Conservation (phyloP, 2,888 invertebrate genomes). For the Leptopterna dolabrata region DNA sequence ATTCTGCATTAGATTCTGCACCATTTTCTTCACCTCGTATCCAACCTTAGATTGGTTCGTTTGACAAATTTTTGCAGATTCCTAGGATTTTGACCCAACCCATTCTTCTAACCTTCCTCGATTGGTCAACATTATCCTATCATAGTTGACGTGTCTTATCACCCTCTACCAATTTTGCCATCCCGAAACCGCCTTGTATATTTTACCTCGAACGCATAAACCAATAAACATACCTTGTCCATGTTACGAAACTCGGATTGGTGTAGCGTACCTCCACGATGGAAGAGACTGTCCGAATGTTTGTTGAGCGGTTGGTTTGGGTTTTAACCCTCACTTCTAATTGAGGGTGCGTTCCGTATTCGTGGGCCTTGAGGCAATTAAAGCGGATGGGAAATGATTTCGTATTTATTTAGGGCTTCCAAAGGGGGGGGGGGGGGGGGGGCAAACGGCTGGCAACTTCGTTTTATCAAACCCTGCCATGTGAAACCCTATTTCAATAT, state of each 20-base stretch:
- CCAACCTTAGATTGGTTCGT: too few species aligned
- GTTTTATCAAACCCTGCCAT: neutral
- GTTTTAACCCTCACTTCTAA: slow-evolving; percentile 3
- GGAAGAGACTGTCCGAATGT: neutral
- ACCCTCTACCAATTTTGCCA: too few species aligned
- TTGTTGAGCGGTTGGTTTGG: neutral
- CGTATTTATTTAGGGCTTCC: neutral
- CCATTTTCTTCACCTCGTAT: too few species aligned
- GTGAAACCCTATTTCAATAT: neutral
- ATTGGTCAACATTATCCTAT: too few species aligned
- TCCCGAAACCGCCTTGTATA: too few species aligned
- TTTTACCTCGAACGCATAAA: too few species aligned
- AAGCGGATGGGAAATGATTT: neutral
- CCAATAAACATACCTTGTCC: too few species aligned
- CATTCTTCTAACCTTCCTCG: too few species aligned
- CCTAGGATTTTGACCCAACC: too few species aligned
- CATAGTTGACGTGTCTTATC: too few species aligned
- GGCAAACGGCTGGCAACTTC: neutral
- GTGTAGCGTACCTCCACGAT: neutral
- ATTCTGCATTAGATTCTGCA: too few species aligned
- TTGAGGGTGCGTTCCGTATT: neutral
- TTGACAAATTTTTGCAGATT: too few species aligned
- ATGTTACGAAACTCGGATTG: neutral
- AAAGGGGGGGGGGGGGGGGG: neutral
- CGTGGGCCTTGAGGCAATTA: neutral